phyloP scores from a whole-genome alignment of 2,888 invertebrate species.

The Drosophila pseudotakahashii region DNA sequence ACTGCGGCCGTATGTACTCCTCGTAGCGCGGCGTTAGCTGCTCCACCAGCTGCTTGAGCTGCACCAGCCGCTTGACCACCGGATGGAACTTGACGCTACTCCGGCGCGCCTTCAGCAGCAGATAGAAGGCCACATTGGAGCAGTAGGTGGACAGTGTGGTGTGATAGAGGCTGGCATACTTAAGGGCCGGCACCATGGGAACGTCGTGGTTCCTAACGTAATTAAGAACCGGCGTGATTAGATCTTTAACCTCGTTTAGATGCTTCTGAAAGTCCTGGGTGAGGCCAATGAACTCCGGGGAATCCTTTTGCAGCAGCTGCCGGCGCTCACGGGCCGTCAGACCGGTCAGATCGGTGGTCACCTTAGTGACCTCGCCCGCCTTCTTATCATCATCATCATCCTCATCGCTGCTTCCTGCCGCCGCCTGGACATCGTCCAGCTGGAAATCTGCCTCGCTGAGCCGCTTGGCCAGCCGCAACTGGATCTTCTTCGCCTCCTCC shows the following conservation, averaged over 20 bases:
- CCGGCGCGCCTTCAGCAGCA: conserved; percentile 92
- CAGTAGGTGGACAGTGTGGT: conserved; percentile 91
- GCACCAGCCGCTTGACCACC: conserved; percentile 92
- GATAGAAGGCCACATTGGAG: conserved; percentile 93
- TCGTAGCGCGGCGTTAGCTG: conserved; percentile 90
- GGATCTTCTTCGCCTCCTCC: conserved; percentile 92
- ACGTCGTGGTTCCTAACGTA: conserved; percentile 87
- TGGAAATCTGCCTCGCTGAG: conserved; percentile 91
- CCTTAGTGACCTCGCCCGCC: conserved; percentile 75
- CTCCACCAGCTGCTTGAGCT: conserved; percentile 90
- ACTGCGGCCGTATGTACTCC: conserved; percentile 88
- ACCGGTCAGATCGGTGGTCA: conserved; percentile 91
- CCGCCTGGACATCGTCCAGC: conserved; percentile 45
- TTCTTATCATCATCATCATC: conserved; percentile 5
- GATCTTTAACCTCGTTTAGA: conserved; percentile 87
- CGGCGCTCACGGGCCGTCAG: conserved; percentile 91
- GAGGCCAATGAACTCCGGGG: conserved; percentile 93
- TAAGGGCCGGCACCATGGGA: conserved; percentile 88
- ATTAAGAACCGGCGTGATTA: conserved; percentile 88
- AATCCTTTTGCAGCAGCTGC: conserved; percentile 92
- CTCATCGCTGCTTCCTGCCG: not conserved
- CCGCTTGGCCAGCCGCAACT: conserved; percentile 90
- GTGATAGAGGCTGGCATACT: conserved; percentile 90
- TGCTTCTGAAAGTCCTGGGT: conserved; percentile 91
- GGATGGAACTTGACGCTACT: conserved; percentile 92